A percentile compares a stretch with the other conserved stretches of the same genome.
phyloP scores from a whole-genome alignment of 2,113 vertebrate genomes.

The Cisticola juncidis region DNA sequence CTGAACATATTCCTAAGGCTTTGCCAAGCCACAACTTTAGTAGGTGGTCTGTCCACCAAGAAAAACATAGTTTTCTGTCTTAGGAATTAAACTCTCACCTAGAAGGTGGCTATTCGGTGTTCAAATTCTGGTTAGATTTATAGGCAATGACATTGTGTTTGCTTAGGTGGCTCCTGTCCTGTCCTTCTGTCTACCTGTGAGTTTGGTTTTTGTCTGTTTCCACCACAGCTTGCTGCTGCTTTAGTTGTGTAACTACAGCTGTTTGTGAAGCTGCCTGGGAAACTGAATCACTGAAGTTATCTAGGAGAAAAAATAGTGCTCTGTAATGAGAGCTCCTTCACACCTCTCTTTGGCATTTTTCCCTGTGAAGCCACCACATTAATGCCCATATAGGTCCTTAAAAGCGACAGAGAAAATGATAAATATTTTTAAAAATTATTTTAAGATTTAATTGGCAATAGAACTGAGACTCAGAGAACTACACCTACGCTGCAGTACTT shows the following conservation, averaged over 20 bases:
- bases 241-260: background rate
- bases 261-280: background rate
- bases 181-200: background rate
- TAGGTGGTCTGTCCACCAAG: background rate
- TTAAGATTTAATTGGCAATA: background rate
- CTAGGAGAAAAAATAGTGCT: background rate
- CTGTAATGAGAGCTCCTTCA: background rate
- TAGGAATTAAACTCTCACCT: background rate
- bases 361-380: background rate
- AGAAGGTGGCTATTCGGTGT: background rate
- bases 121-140: background rate
- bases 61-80: background rate
- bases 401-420: background rate
- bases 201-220: background rate
- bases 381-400: background rate
- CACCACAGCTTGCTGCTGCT: background rate
- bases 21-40: background rate
- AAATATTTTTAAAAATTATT: background rate
- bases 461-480: background rate
- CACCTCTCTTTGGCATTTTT: background rate
- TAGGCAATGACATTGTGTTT: background rate
- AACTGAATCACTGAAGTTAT: background rate
- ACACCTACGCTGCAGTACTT: background rate
- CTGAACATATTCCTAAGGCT: background rate
- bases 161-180: background rate